These are phyloP conservation scores for Lophius piscatorius DNA, from an alignment of 2,113 vertebrate genomes.

Conservation along the genomic window DNA sequence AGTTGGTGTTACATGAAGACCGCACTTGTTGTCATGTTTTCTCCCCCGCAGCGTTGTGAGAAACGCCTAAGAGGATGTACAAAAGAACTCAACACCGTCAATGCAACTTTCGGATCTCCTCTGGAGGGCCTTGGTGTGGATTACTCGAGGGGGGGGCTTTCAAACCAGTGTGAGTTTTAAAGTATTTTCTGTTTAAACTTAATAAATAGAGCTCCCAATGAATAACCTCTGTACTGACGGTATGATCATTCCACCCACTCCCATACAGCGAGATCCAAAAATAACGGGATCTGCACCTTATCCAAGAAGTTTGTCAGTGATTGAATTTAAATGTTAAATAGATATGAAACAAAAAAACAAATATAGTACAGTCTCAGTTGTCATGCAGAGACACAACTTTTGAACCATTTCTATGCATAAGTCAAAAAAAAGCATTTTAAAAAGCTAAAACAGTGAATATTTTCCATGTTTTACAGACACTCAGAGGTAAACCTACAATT, in stretches of 20 bases:
- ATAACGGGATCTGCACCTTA: constrained; percentile 11
- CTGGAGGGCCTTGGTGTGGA: constrained; percentile 7
- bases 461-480: too few species aligned
- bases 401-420: too few species aligned
- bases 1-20: constrained; percentile 16
- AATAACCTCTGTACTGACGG: constrained; percentile 22
- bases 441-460: too few species aligned
- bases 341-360: too few species aligned
- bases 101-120: neutral
- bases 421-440: too few species aligned
- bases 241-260: neutral
- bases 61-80: neutral
- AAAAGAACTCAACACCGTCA: neutral
- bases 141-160: constrained; percentile 25
- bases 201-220: constrained; percentile 7
- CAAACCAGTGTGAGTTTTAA: constrained; percentile 24
- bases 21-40: neutral
- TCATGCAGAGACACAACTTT: too few species aligned
- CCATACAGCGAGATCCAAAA: constrained; percentile 5
- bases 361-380: too few species aligned
- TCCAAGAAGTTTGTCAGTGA: neutral
- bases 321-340: neutral
- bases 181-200: constrained; percentile 18
- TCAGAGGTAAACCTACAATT: too few species aligned
- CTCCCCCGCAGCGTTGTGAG: neutral